Conservation (phyloP, 2,888 invertebrate genomes). For the Lomographa bimaculata region DNA sequence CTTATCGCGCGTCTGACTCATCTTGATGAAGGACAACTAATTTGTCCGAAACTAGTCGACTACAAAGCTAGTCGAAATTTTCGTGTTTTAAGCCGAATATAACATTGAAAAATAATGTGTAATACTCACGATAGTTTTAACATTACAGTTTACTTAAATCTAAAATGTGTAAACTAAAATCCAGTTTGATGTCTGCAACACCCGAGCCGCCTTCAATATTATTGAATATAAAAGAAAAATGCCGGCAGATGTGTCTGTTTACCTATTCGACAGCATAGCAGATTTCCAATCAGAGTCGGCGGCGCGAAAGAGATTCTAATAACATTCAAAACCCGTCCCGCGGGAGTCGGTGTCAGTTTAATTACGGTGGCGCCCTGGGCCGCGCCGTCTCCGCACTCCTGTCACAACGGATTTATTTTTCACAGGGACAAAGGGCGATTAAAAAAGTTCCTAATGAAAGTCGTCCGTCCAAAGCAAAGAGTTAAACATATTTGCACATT, state of each 20-base stretch:
- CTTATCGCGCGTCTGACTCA: too few relatives aligned
- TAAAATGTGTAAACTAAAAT: too few relatives aligned
- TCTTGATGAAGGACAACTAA: too few relatives aligned
- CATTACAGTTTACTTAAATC: too few relatives aligned
- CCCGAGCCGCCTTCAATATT: too few relatives aligned
- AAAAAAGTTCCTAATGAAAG: constrained; percentile 82
- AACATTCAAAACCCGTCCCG: constrained; percentile 81
- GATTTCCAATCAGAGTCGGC: constrained; percentile 76
- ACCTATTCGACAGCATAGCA: constrained; percentile 55
- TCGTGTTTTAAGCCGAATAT: too few relatives aligned
- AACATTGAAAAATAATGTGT: too few relatives aligned
- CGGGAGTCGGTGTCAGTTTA: constrained; percentile 77
- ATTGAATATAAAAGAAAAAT: constrained; percentile 27
- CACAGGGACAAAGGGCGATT: constrained; percentile 78
- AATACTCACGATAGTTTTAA: too few relatives aligned
- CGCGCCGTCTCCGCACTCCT: constrained; percentile 58
- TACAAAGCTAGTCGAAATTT: too few relatives aligned
- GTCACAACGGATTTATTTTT: constrained; percentile 76
- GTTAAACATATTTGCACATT: constrained; percentile 49
- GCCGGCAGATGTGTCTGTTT: constrained; percentile 39
- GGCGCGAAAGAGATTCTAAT: constrained; percentile 80
- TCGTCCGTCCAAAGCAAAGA: constrained; percentile 69
- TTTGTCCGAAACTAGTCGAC: too few relatives aligned
- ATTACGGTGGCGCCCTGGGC: constrained; percentile 65
- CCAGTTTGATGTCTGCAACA: too few relatives aligned